Conservation (phyloP, 1,140 invertebrate species). For the Drosophila cardini region DNA sequence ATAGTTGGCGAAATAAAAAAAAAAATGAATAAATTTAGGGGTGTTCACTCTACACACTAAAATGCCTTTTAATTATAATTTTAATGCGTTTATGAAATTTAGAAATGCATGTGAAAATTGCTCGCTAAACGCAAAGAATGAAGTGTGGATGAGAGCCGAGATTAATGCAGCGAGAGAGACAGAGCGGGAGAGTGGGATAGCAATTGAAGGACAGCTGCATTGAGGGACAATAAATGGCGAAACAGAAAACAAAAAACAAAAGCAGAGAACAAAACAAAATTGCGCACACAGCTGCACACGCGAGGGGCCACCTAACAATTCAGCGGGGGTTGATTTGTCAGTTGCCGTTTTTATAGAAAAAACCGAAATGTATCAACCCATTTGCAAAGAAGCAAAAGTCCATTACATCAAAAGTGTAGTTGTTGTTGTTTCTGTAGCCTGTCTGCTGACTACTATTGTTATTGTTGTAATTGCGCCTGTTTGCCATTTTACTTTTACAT, state of each 20-base stretch:
- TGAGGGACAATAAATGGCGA: slow-evolving; percentile 57
- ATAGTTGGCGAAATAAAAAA: slow-evolving; percentile 7
- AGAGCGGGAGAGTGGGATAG: background rate
- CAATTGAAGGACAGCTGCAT: slow-evolving; percentile 54
- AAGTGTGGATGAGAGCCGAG: slow-evolving; percentile 1
- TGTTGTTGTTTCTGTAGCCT: slow-evolving; percentile 31
- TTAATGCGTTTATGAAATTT: slow-evolving; percentile 82
- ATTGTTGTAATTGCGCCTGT: slow-evolving; percentile 58
- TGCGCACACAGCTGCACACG: slow-evolving; percentile 50
- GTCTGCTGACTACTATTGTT: slow-evolving; percentile 54
- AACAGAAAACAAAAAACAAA: slow-evolving; percentile 26
- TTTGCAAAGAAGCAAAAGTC: slow-evolving; percentile 50
- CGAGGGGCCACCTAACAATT: slow-evolving; percentile 34
- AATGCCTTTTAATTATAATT: slow-evolving; percentile 80
- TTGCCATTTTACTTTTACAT: slow-evolving; percentile 31
- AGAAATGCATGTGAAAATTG: slow-evolving; percentile 77
- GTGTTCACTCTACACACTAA: background rate
- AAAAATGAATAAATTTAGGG: slow-evolving; percentile 1
- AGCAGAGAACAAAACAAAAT: background rate
- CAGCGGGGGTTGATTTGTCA: slow-evolving; percentile 25
- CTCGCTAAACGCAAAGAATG: slow-evolving; percentile 53
- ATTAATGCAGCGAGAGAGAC: slow-evolving; percentile 12
- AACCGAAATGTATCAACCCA: slow-evolving; percentile 5
- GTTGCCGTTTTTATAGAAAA: slow-evolving; percentile 28
- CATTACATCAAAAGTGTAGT: slow-evolving; percentile 53